Evolutionary conservation across 2,888 invertebrate species (phyloP), one percentile per base, ranked within the genome.

Genomic region (Apamea sordens): DNA sequence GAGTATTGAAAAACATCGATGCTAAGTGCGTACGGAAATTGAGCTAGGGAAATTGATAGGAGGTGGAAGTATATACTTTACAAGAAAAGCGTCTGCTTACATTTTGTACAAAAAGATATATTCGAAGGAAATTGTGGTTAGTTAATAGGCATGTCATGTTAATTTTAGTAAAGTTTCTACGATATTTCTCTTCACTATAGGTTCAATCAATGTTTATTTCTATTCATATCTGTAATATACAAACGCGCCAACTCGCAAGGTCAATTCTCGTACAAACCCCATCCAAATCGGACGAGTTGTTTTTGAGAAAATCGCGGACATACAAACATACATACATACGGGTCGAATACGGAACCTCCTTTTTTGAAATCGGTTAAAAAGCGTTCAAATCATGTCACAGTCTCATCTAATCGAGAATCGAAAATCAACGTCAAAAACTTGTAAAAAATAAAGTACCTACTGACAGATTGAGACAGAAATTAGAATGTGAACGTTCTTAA

Each of bases 1-100:
- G 71, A 73, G 75, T 73, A 81, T 73, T 75, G 78, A 71, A 72
- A 86, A 88, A 88, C 81, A 79, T 79, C 71, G 83, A 82, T 79
- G 65, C 47, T 67, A 65, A 65, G 65, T 72, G 56, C 21, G 79
- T 67, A 64, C 72, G 73, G 69, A 78, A 83, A 83, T 73, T 83
- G 72, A 69, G 83, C 41, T 64, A 59, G 41, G 56, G 41, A 84
- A 73, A 81, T 85, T 81, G 67, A 67, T 77, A 56, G 15, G 18
- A 75, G 36, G 76, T 64, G 21, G 2, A 56, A 47, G 28, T 61
- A 44, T 36, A 53, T 36, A 18, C 6, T 76, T 65, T 36, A 36
- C 15, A 28, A 64, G 44, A 32, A 32, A 63, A 15, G 24, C 53
- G 8, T 13, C 7, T 56, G 21, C 47, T 18, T 36, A 78, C 28